phyloP scores from a whole-genome alignment of 2,797 vertebrate genomes.

The Micrastur ruficollis region DNA sequence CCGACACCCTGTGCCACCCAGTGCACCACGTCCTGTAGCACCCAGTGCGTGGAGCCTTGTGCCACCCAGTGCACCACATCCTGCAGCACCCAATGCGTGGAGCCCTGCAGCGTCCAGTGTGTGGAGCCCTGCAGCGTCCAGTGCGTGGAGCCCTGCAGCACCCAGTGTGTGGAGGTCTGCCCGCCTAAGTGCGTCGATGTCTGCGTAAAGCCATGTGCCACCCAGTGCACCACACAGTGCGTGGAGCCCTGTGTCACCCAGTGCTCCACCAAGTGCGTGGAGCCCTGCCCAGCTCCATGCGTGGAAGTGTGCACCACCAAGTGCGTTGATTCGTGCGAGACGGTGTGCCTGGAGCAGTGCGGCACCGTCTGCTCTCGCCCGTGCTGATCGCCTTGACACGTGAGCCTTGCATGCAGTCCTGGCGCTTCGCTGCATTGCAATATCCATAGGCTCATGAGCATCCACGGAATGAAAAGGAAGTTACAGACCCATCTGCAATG shows the following conservation, averaged over 20 bases:
- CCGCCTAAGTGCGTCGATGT: background rate
- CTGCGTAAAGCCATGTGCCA: background rate
- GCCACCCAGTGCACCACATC: background rate
- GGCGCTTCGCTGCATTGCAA: background rate
- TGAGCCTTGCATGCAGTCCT: background rate
- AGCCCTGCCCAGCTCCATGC: background rate
- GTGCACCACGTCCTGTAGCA: background rate
- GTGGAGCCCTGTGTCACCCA: background rate
- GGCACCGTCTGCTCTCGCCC: background rate
- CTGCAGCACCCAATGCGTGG: background rate
- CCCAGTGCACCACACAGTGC: background rate
- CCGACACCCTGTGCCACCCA: background rate
- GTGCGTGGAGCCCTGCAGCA: background rate
- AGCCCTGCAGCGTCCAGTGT: background rate
- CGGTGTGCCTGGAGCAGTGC: slow-evolving; percentile 5
- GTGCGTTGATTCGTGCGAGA: background rate
- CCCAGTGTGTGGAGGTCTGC: background rate
- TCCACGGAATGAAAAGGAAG: background rate
- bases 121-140: background rate
- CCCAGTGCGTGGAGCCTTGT: background rate
- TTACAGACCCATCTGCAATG: background rate
- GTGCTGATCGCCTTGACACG: background rate
- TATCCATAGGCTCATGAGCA: background rate
- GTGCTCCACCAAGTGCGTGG: background rate
- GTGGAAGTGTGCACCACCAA: background rate